phyloP scores from a whole-genome alignment of 1,140 invertebrate species.

The Bicyclus anynana region DNA sequence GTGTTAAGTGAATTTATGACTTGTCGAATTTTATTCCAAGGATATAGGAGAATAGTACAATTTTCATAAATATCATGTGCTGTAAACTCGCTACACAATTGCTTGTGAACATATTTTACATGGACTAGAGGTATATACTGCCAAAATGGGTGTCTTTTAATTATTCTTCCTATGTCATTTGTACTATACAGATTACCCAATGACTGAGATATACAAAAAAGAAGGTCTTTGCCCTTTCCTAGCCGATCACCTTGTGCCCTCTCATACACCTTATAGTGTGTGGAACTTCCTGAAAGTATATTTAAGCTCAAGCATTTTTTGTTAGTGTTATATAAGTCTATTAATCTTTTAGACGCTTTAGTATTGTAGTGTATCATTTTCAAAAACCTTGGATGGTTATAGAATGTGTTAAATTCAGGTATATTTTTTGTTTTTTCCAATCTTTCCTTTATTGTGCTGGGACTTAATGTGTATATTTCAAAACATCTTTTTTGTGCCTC shows the following conservation, averaged over 20 bases:
- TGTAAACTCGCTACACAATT: constrained; percentile 68
- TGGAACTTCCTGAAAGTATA: constrained; percentile 58
- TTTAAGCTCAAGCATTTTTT: constrained; percentile 70
- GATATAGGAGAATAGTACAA: constrained; percentile 77
- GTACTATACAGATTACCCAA: constrained; percentile 46
- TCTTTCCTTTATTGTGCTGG: constrained; percentile 65
- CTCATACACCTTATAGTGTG: constrained; percentile 58
- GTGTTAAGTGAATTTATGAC: constrained; percentile 43
- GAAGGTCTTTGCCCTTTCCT: constrained; percentile 62
- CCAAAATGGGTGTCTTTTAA: constrained; percentile 77
- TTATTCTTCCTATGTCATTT: constrained; percentile 48
- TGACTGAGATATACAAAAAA: constrained; percentile 54
- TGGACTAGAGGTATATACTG: constrained; percentile 70
- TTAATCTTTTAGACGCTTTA: constrained; percentile 62
- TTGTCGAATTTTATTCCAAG: constrained; percentile 71
- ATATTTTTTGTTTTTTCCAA: constrained; percentile 61
- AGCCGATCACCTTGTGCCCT: constrained; percentile 54
- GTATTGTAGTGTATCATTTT: constrained; percentile 72
- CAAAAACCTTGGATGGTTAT: constrained; percentile 74
- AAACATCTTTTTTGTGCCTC: constrained; percentile 59
- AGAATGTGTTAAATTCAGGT: constrained; percentile 73
- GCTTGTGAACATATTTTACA: constrained; percentile 69
- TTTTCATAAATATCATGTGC: constrained; percentile 75
- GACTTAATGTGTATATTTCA: constrained; percentile 66
- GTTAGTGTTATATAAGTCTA: constrained; percentile 65